A percentile compares a stretch with the other conserved stretches of the same genome.
Evolutionary conservation across 2,113 vertebrate genomes (phyloP).

Genomic region (Hoplias malabaricus): DNA sequence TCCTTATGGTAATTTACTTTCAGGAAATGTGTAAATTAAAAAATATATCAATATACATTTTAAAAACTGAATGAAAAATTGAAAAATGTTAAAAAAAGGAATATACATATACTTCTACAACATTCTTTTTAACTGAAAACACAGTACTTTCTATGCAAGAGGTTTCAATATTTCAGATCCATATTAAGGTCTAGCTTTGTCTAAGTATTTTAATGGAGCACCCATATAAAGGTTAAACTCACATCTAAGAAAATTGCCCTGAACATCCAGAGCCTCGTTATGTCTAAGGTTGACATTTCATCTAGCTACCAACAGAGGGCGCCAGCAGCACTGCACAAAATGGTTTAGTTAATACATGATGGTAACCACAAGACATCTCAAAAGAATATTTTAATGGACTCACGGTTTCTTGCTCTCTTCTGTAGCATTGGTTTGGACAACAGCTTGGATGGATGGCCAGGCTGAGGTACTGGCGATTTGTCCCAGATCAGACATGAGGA

Average conservation of each 20-base stretch:
- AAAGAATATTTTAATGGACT: not conserved
- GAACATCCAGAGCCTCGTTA: not conserved
- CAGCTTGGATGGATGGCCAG: slow-evolving; percentile 63
- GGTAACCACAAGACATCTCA: slow-evolving; percentile 15
- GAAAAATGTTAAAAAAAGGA: too few relatives aligned
- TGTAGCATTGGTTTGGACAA: slow-evolving; percentile 60
- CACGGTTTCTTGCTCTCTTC: slow-evolving; percentile 57
- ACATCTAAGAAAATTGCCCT: not conserved
- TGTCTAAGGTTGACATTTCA: not conserved
- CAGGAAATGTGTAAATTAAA: too few relatives aligned
- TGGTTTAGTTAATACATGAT: not conserved
- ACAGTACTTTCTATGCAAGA: too few relatives aligned
- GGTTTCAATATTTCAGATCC: not conserved
- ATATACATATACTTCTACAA: too few relatives aligned
- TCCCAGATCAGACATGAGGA: slow-evolving; percentile 67
- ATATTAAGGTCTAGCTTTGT: not conserved
- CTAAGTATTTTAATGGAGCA: not conserved
- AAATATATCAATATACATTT: too few relatives aligned
- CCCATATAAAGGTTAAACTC: not conserved
- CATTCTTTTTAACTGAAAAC: too few relatives aligned
- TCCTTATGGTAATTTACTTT: too few relatives aligned
- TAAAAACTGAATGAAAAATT: too few relatives aligned
- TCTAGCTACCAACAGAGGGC: slow-evolving; percentile 8
- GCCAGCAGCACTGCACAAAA: not conserved
- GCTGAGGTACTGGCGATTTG: accelerated